A percentile compares a stretch with the other conserved stretches of the same genome.
phyloP scores from a whole-genome alignment of 2,888 invertebrate genomes.

The Habrosyne pyritoides region DNA sequence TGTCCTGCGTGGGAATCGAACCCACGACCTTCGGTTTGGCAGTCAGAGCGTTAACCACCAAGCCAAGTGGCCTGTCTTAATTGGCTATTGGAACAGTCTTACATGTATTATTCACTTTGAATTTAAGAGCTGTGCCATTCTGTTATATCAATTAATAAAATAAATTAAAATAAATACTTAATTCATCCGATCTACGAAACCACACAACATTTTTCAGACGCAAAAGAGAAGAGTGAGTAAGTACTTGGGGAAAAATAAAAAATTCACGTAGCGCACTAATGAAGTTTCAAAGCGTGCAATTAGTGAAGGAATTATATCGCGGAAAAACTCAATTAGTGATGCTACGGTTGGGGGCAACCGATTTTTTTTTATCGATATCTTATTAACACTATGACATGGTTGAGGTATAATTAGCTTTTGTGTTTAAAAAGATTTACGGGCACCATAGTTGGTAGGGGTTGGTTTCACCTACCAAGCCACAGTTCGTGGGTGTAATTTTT shows the following conservation, averaged over 20 bases:
- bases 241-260: slow-evolving; percentile 24
- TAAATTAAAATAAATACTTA: neutral
- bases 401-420: too few relatives aligned
- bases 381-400: too few relatives aligned
- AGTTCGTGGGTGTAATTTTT: too few relatives aligned
- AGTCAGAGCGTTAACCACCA: too few relatives aligned
- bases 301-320: slow-evolving; percentile 43
- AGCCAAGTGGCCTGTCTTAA: too few relatives aligned
- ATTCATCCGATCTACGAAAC: neutral
- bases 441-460: too few relatives aligned
- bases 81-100: too few relatives aligned
- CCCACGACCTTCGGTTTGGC: too few relatives aligned
- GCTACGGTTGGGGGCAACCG: slow-evolving; percentile 21
- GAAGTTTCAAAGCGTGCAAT: slow-evolving; percentile 46
- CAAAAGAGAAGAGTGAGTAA: slow-evolving; percentile 1
- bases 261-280: slow-evolving; percentile 43
- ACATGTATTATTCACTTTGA: too few relatives aligned
- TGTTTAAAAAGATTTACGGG: neutral
- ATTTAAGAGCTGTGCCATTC: neutral
- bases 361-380: neutral
- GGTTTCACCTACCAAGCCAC: too few relatives aligned
- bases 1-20: too few relatives aligned
- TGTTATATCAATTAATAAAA: neutral
- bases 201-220: neutral
- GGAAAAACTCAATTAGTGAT: slow-evolving; percentile 40